Conservation (phyloP, 2,888 invertebrate genomes). For the Sympetrum striolatum region DNA sequence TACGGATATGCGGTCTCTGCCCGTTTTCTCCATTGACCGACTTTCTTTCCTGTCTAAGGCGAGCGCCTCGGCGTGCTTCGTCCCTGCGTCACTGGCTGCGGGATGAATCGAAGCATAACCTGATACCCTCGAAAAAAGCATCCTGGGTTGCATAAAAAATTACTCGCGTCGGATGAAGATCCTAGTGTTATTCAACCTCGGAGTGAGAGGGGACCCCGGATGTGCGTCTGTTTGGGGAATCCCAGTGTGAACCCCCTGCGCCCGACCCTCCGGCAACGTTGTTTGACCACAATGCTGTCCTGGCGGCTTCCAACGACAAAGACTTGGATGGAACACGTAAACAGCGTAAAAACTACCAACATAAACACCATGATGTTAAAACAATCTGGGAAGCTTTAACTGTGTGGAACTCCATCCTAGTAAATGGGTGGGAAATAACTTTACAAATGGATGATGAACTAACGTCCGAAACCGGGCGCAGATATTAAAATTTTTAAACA, state of each 20-base stretch:
- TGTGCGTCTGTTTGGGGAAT: background rate
- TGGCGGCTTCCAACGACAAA: no score
- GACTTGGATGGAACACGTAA: no score
- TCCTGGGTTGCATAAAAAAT: background rate
- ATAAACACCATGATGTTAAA: no score
- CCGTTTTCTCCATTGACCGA: constrained; percentile 30
- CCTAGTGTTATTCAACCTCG: background rate
- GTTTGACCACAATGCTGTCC: no score
- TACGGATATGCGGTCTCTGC: constrained; percentile 22
- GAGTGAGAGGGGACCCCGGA: background rate
- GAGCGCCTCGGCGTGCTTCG: background rate
- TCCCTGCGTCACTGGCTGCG: background rate
- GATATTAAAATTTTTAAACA: no score
- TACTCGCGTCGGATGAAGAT: background rate
- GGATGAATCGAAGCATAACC: background rate
- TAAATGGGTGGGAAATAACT: no score
- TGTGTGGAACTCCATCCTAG: no score
- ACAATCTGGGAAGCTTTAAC: no score
- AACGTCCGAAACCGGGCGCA: no score
- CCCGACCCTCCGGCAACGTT: no score
- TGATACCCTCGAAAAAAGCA: background rate
- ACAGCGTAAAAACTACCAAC: no score
- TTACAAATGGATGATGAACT: no score
- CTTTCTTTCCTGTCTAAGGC: background rate
- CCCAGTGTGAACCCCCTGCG: background rate